Conservation (phyloP, 2,797 vertebrate genomes). For the Bryconaethiops microstoma region DNA sequence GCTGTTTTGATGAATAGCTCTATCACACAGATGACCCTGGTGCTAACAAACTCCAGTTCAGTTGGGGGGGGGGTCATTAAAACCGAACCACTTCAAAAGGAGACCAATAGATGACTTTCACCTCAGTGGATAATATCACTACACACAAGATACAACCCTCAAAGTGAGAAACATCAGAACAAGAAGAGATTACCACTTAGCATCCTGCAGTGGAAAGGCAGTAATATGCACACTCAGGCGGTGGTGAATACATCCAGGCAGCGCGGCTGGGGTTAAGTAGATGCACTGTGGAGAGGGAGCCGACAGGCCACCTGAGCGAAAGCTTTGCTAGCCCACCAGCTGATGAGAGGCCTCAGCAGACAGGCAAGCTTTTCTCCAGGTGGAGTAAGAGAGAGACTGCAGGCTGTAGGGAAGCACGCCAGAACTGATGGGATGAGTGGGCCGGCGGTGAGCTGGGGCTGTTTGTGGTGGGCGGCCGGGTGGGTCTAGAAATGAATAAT, state of each 20-base stretch:
- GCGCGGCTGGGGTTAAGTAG: conserved; percentile 2
- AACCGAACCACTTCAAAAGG: conserved; percentile 9
- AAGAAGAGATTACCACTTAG: background rate
- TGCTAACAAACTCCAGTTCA: background rate
- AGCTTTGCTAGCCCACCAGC: background rate
- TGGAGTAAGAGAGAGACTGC: background rate
- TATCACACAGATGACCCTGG: background rate
- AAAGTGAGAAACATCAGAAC: background rate
- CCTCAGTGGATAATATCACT: background rate
- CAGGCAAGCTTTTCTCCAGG: conserved; percentile 16
- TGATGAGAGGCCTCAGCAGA: background rate
- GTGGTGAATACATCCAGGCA: conserved; percentile 1
- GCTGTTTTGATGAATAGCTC: conserved; percentile 21
- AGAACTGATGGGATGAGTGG: conserved; percentile 18
- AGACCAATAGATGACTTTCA: conserved; percentile 3
- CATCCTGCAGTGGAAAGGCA: conserved; percentile 11
- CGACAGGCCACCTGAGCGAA: background rate
- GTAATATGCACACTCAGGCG: background rate
- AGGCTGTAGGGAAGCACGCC: background rate
- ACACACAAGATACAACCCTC: background rate
- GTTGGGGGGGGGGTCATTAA: background rate
- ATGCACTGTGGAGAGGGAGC: conserved; percentile 9
- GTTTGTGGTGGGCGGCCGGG: background rate
- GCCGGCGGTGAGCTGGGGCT: conserved; percentile 10
- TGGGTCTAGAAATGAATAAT: conserved; percentile 29